Base-by-base conservation (phyloP, 2,113 vertebrate species). In the Cyprinodon tularosa region DNA sequence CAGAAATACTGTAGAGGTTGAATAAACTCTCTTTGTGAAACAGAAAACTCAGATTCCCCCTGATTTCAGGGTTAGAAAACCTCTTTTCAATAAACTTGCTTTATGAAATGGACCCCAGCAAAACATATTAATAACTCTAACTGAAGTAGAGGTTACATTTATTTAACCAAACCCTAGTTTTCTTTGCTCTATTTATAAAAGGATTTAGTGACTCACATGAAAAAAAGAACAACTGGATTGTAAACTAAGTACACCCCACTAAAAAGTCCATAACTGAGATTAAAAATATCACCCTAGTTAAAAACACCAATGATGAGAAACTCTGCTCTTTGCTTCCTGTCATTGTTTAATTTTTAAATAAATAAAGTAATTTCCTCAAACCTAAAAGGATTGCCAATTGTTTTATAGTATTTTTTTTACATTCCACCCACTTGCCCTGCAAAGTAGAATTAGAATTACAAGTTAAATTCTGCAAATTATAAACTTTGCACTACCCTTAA, bases 81-180 rank as follows among this genome's bases (percentile, higher is more conserved):
- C 29, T 29, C 29, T 29, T 29, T 29, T 29, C 29, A 29, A 29
- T 29, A 29, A 29, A 29, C 29, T 29, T 29, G 29, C 29, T 29
- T 29, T 29, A 29, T 29, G 29, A 29, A 29, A 29, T 29, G 29
- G 29, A 36, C 12, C 17, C 29, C 67, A 40, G 17, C 38, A 22
- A 40, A 42, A 48, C 17, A 61, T 29, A 40, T 62, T 10, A 17
- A 29, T 76, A 12, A 53, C 64, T 67, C 50, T 60, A 57, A 69
- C n/a, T 38, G 36, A 40, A 48, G 39, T 47, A 17, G 22, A 68
- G 29, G 12, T 29, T 45, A 14, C 6, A 47, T 66, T 12, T 44
- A 1, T 39, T 57, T 2, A 62, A 4, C 4, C 13, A 29, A 1
- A 62, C 4, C 4, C 36, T 5, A 36, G 4, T 14, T 4, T 3